phyloP scores from a whole-genome alignment of 1,140 invertebrate genomes.

The Drosophila punjabiensis region DNA sequence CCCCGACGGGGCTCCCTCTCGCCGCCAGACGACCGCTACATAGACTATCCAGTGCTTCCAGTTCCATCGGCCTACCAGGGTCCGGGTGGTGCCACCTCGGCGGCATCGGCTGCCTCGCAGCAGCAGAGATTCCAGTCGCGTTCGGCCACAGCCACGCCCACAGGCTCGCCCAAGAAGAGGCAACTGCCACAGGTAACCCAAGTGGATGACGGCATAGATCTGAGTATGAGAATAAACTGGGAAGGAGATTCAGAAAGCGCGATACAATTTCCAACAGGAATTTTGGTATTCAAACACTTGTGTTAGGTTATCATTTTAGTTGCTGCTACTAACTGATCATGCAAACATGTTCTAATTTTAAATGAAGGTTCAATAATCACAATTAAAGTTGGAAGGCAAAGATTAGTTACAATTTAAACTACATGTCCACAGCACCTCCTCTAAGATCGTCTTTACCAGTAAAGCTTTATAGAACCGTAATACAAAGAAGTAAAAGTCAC shows the following conservation, averaged over 20 bases:
- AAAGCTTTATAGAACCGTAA: neutral
- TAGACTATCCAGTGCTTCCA: slow-evolving; percentile 85
- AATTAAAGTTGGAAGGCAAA: neutral
- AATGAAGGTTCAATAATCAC: neutral
- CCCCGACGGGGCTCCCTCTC: slow-evolving; percentile 82
- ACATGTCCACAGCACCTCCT: neutral
- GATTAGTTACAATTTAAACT: neutral
- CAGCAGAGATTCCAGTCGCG: slow-evolving; percentile 90
- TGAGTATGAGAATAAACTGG: neutral
- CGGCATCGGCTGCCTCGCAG: slow-evolving; percentile 74
- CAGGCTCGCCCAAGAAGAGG: slow-evolving; percentile 97
- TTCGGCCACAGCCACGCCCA: slow-evolving; percentile 96
- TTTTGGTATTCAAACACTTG: neutral
- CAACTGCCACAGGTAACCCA: slow-evolving; percentile 95
- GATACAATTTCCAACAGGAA: too few species aligned
- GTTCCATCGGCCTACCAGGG: slow-evolving; percentile 54
- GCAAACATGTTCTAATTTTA: neutral
- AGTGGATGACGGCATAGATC: neutral
- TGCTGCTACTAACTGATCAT: neutral
- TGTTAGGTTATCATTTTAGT: neutral
- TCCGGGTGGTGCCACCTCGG: slow-evolving; percentile 30
- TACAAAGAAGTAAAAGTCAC: neutral
- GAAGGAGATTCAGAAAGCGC: neutral
- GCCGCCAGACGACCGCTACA: slow-evolving; percentile 84
- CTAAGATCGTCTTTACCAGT: neutral